Evolutionary conservation across 2,888 invertebrate genomes (phyloP), one percentile per base, ranked within the genome.

Genomic region (Cerastoderma edule): DNA sequence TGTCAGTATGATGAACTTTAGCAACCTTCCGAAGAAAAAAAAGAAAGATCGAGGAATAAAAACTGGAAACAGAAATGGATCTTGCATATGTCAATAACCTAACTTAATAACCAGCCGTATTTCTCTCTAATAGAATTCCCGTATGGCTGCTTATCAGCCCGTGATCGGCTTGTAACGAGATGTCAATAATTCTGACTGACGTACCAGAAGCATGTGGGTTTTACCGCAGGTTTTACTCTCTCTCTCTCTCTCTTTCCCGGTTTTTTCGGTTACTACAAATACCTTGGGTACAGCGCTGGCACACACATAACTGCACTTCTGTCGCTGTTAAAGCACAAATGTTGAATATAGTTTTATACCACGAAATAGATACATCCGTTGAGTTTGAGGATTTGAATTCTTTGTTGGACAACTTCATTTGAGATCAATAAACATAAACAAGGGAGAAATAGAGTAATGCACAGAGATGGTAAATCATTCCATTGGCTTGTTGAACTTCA

Each of bases 151-250:
- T 60, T 60, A 60, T 60, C 60, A 60, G 60, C 60, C 60, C 60
- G 27, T 60, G 60, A 60, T 60, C 60, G 60, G 60, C 60, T 60
- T 60, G 60, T 60, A 27, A 60, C 60, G 22, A 33, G 60, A 60
- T 60, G 60, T 60, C 60, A 60, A 60, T 60, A 60, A 60, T 60
- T 30, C 39, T 60, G 60, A 60, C 60, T 60, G 60, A 60, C 60
- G 60, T 60, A 39, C 39, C 39, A 60, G n/a, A n/a, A 60, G 60
- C 60, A 60, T 60, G 60, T 60, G 60, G 60, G 39, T 35, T 60
- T 60, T 60, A 44, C 60, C 60, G 39, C 60, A 39, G 24, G 60
- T 24, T 60, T 33, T 60, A 32, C 39, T 35, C 35, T 35, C 35
- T 4, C 50, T 6, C 33, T 57, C 33, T 56, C 33, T 60, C n/a